These are phyloP conservation scores for Lepidothrix coronata DNA, from an alignment of 2,113 vertebrate species.

Conservation along the genomic window DNA sequence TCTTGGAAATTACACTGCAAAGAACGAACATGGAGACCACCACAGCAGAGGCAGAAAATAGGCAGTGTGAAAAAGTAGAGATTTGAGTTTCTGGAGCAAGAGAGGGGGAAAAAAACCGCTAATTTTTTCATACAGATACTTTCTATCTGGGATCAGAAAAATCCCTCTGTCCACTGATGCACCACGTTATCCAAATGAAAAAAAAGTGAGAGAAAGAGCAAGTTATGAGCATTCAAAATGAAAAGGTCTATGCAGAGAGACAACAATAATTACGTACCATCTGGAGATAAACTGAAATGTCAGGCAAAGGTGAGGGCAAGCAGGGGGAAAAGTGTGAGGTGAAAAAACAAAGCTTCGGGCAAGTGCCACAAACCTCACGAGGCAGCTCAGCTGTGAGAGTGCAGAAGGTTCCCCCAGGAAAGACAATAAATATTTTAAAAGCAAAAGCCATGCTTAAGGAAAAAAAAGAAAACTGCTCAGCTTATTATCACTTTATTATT, in stretches of 20 bases:
- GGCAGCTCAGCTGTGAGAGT: not conserved
- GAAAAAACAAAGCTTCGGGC: not conserved
- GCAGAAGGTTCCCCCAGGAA: not conserved
- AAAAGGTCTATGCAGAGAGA: not conserved
- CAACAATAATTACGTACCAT: not conserved
- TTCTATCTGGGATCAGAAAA: not conserved
- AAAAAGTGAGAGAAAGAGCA: not conserved
- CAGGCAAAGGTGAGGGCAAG: not conserved
- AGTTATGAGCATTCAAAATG: not conserved
- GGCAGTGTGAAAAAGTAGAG: not conserved
- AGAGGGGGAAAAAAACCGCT: rapidly evolving
- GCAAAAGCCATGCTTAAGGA: not conserved
- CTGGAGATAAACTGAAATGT: not conserved
- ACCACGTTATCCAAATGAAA: not conserved
- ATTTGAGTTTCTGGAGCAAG: not conserved
- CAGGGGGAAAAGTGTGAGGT: not conserved
- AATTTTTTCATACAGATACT: not conserved
- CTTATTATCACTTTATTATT: not conserved
- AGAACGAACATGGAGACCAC: not conserved
- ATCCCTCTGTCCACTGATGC: not conserved
- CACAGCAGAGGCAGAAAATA: not conserved
- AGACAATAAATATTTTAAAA: not conserved
- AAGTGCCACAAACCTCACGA: not conserved
- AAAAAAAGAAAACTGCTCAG: not conserved
- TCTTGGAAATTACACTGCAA: not conserved